phyloP scores from a whole-genome alignment of 1,140 invertebrate species.

The Ephestia elutella region DNA sequence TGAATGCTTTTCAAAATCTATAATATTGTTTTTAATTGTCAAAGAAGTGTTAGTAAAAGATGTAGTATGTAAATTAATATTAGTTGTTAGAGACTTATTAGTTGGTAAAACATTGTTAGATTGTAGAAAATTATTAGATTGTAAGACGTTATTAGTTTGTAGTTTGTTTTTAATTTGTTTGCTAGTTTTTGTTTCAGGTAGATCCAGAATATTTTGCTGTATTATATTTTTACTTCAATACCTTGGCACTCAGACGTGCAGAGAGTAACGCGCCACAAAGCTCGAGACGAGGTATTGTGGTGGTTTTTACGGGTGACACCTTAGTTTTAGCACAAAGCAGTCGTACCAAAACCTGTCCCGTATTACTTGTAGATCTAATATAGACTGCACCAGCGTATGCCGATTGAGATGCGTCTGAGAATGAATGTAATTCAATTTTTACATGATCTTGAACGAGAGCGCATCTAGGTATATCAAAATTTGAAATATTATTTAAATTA shows the following conservation, averaged over 20 bases:
- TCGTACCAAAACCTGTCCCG: background rate
- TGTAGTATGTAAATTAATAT: conserved; percentile 11
- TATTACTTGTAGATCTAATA: conserved; percentile 9
- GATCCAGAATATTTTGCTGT: too few species aligned
- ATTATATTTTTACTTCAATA: too few species aligned
- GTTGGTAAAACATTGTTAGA: too few species aligned
- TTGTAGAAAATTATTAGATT: background rate
- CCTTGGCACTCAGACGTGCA: too few species aligned
- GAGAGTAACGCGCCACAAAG: conserved; percentile 16
- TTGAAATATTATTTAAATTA: background rate
- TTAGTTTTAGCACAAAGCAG: conserved; percentile 12
- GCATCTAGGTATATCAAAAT: background rate
- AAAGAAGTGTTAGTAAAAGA: background rate
- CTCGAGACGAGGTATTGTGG: conserved; percentile 18
- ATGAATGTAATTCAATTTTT: conserved; percentile 7
- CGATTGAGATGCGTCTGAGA: conserved; percentile 26
- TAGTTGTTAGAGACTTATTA: too few species aligned
- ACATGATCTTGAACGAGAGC: too few species aligned
- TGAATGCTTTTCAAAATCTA: conserved; percentile 13
- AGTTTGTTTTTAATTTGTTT: conserved; percentile 10
- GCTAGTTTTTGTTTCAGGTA: background rate
- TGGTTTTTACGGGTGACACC: conserved; percentile 16
- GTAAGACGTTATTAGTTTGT: conserved; percentile 6
- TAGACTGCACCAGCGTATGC: conserved; percentile 37
- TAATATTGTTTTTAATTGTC: background rate